Conservation (phyloP, 92 coral and sea anemone genomes). For the Galaxea fascicularis region DNA sequence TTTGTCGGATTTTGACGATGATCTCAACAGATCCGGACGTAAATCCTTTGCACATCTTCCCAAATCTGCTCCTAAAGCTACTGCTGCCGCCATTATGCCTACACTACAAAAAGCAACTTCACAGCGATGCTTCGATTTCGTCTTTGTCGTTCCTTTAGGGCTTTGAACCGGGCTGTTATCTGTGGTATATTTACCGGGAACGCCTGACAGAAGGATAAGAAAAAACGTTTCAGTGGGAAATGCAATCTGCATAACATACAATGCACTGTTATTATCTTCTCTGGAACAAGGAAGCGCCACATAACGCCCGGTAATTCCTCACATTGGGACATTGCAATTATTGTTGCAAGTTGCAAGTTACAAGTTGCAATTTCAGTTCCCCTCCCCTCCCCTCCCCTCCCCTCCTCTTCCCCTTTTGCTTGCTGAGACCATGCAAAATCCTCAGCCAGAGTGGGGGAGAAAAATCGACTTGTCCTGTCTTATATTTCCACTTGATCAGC, state of each 20-base stretch:
- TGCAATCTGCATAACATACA: not conserved
- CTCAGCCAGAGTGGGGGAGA: no score
- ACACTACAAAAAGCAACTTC: constrained; percentile 69
- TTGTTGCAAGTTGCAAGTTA: no score
- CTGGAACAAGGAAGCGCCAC: no score
- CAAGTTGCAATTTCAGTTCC: no score
- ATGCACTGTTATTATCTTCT: no score
- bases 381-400: no score
- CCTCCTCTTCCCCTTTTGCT: no score
- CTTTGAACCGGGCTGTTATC: constrained; percentile 74
- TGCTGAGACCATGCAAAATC: no score
- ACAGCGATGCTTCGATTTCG: constrained; percentile 56
- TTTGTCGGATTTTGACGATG: constrained; percentile 63
- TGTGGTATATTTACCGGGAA: constrained; percentile 50
- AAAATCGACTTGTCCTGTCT: no score
- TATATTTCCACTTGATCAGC: no score
- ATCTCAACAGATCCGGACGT: constrained; percentile 58
- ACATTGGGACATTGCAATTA: no score
- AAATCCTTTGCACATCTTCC: constrained; percentile 61
- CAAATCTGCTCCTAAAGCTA: constrained; percentile 67
- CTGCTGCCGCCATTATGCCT: constrained; percentile 62
- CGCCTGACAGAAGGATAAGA: constrained; percentile 1
- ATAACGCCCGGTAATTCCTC: no score
- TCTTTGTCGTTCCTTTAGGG: constrained; percentile 48
- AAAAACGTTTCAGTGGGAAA: not conserved